Evolutionary conservation across 2,797 vertebrate species (phyloP), one percentile per base, ranked within the genome.

Genomic region (Characodon lateralis): DNA sequence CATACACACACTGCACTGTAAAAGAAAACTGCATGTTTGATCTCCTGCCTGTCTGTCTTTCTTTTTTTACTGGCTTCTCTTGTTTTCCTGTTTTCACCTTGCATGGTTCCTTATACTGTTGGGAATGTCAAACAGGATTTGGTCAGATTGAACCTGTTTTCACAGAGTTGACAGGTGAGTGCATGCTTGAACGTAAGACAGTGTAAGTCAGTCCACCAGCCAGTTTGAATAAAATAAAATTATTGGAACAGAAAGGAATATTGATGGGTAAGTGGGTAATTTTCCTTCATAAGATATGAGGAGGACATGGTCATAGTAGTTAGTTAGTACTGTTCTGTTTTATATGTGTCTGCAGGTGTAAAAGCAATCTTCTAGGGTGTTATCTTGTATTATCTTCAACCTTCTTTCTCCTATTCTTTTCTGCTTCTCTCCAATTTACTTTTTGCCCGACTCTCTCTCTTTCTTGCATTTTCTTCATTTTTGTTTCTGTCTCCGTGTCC

Each of bases 11-110:
- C 26, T 86, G 82, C 35, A 51, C 66, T 74, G 55, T 92, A 85
- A 89, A 88, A 69, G 41, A 46, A 89, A 86, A 55, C 74, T 90
- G 83, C 84, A 74, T 83, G 87, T 87, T 88, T 93, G 81, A 66
- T 93, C 91, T 85, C 46, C 88, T 91, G 77, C 76, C 85, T 74
- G 61, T 84, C 78, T 51, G 26, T 76, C n/a, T 73, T 35, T 77
- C 56, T 72, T 56, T 84, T 56, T 69, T 76, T 71, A 61, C 35
- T 71, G 41, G 12, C 24, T 6, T 82, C 9, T 63, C 48, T 78
- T 56, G 66, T 78, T n/a, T 24, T 82, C 51, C 77, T 5, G 2
- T 77, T 72, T 78, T 80, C 58, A 35, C n/a, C 56, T 9, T 0
- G 6, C 48, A 18, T 5, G 8, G 24, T 7, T 16, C 68, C 59